Evolutionary conservation across 2,113 vertebrate species (phyloP).

Genomic region (Albula goreensis): DNA sequence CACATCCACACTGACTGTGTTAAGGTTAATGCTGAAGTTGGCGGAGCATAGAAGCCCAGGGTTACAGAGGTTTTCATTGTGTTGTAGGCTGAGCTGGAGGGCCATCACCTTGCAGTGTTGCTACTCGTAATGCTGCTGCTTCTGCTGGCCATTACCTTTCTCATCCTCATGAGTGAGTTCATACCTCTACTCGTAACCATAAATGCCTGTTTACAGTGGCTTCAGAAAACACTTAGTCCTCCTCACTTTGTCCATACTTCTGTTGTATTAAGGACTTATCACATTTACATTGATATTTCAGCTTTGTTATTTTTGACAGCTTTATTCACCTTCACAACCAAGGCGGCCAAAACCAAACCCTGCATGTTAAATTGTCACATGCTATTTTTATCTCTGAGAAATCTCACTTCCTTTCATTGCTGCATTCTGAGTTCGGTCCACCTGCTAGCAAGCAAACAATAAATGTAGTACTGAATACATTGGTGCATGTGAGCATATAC

Average conservation of each 20-base stretch:
- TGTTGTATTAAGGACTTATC: no score
- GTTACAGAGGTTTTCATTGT: not conserved
- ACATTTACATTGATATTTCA: no score
- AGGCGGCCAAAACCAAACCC: no score
- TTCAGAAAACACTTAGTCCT: not conserved
- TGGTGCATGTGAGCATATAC: not conserved
- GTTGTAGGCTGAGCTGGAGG: not conserved
- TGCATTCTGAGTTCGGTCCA: not conserved
- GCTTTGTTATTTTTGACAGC: no score
- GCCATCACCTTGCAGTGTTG: not conserved
- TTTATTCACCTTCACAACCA: no score
- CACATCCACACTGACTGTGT: no score
- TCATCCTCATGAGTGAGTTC: not conserved
- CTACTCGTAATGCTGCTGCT: not conserved
- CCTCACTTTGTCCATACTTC: no score
- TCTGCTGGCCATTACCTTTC: not conserved
- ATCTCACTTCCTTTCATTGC: not conserved
- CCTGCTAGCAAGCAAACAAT: not conserved
- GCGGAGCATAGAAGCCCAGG: no score
- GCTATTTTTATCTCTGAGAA: not conserved
- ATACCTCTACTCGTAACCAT: not conserved
- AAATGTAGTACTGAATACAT: not conserved
- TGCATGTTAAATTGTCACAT: not conserved
- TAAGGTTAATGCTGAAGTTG: no score
- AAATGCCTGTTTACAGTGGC: not conserved